Evolutionary conservation across 2,113 vertebrate species (phyloP).

Genomic region (Anthoscopus minutus): DNA sequence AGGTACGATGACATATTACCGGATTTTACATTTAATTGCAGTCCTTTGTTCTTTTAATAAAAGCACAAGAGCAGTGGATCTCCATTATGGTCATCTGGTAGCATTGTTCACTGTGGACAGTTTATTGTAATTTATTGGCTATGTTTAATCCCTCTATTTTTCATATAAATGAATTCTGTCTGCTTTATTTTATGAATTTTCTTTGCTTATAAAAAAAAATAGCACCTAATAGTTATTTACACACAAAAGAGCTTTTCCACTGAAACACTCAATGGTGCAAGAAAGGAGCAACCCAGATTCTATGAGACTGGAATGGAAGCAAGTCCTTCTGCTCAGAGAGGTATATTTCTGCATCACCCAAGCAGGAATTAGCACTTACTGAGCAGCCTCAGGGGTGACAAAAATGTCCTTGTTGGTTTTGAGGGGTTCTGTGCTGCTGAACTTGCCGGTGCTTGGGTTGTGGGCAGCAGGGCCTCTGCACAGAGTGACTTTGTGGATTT

Average conservation of each 20-base stretch:
- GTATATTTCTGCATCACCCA: not conserved
- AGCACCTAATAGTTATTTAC: conserved; percentile 34
- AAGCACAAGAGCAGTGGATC: conserved; percentile 52
- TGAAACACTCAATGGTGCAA: not conserved
- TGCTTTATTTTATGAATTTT: conserved; percentile 23
- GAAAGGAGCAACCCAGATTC: not conserved
- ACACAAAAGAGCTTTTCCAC: not conserved
- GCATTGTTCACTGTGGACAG: conserved; percentile 46
- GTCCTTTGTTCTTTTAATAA: conserved; percentile 66
- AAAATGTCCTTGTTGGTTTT: fast-evolving
- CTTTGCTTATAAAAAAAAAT: not conserved
- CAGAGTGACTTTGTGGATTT: not conserved
- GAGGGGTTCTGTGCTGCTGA: not conserved
- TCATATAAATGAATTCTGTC: conserved; percentile 46
- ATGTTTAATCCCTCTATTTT: conserved; percentile 36
- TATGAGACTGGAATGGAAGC: not conserved
- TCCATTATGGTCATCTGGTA: conserved; percentile 60
- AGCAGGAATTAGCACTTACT: not conserved
- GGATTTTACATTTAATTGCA: conserved; percentile 65
- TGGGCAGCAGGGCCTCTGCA: not conserved
- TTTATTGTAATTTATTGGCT: conserved; percentile 50
- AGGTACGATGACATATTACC: conserved; percentile 58
- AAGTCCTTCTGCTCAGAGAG: not conserved
- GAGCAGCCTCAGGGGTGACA: not conserved
- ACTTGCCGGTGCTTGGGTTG: not conserved